A percentile compares a stretch with the other conserved stretches of the same genome.
Conservation (phyloP, 2,113 vertebrate species). For the Lonchura striata region DNA sequence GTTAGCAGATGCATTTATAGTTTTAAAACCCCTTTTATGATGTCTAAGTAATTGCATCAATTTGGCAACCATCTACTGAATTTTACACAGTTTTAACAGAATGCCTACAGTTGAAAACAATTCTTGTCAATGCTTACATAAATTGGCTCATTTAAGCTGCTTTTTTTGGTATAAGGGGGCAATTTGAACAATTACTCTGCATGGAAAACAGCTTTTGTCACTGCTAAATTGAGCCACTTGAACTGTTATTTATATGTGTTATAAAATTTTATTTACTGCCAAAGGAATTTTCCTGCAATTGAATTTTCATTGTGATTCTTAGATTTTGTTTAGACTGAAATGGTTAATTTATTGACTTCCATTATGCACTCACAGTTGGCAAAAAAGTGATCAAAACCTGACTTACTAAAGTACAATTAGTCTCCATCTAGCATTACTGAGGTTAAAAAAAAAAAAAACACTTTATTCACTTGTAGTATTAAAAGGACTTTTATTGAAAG, state of each 20-base stretch:
- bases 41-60: slow-evolving; percentile 59
- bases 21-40: slow-evolving; percentile 47
- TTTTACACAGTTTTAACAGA: slow-evolving; percentile 63
- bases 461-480: not conserved
- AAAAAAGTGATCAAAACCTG: not conserved
- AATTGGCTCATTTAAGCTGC: slow-evolving; percentile 49
- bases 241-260: slow-evolving; percentile 54
- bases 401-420: not conserved
- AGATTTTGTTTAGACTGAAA: slow-evolving; percentile 28
- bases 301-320: not conserved
- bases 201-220: slow-evolving; percentile 65
- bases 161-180: not conserved
- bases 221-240: slow-evolving; percentile 43
- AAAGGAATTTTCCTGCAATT: slow-evolving; percentile 19
- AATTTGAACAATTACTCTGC: slow-evolving; percentile 54
- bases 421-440: not conserved
- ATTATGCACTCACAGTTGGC: not conserved
- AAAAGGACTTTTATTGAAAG: not conserved
- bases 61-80: slow-evolving; percentile 54
- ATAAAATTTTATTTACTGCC: slow-evolving; percentile 58
- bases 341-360: slow-evolving; percentile 17
- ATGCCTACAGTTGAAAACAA: slow-evolving; percentile 56
- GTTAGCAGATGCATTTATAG: slow-evolving; percentile 41
- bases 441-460: not conserved
- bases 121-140: slow-evolving; percentile 48